These are phyloP conservation scores for Styela plicata DNA, from an alignment of 23 tunicate genomes.

Conservation along the genomic window DNA sequence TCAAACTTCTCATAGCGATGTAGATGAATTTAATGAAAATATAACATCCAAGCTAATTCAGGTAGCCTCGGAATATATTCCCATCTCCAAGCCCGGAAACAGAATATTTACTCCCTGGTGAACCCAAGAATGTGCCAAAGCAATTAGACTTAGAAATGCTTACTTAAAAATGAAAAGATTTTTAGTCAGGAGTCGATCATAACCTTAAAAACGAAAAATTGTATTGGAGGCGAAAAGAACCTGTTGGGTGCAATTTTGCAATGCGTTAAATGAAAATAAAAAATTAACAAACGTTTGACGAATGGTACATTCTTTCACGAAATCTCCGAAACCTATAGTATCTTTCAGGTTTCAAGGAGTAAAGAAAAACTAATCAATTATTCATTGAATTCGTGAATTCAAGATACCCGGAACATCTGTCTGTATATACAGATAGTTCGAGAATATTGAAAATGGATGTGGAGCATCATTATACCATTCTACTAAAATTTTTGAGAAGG, in stretches of 20 bases:
- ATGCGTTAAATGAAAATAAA: neutral
- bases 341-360: too few species aligned
- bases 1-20: neutral
- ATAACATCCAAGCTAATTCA: neutral
- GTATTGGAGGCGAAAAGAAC: neutral
- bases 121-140: neutral
- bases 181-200: neutral
- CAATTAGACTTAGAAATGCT: neutral
- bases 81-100: neutral
- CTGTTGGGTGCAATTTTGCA: neutral
- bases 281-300: neutral
- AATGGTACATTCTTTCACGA: neutral
- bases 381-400: too few species aligned
- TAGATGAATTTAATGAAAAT: neutral
- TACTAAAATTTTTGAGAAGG: too few species aligned
- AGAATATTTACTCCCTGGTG: neutral
- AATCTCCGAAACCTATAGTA: too few species aligned
- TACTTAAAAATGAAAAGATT: neutral
- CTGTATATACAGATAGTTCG: too few species aligned
- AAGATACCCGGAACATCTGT: too few species aligned
- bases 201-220: neutral
- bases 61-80: neutral
- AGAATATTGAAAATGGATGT: too few species aligned
- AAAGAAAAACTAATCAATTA: too few species aligned
- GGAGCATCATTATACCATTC: too few species aligned